Evolutionary conservation across 2,888 invertebrate genomes (phyloP), one percentile per base, ranked within the genome.

Genomic region (Nezara viridula): DNA sequence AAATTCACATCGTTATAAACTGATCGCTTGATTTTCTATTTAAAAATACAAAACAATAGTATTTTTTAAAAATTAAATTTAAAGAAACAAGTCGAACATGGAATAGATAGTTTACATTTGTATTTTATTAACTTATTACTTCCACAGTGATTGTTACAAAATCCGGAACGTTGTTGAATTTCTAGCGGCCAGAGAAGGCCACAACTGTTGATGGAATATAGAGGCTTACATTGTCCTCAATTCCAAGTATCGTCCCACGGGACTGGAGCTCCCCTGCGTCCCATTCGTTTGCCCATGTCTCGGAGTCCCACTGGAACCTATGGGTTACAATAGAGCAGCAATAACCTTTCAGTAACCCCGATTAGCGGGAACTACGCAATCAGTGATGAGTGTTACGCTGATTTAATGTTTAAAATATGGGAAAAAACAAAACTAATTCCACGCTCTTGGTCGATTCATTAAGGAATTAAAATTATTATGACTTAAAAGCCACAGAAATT

Each of bases 161-260:
- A 73, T 73, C 37, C 37, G 1, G 32, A 7, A 73, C 7, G 3
- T 37, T 73, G 66, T 7, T 73, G 37, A 73, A 37, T 19, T 73
- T 73, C 21, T 73, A 73, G 19, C 66, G 16, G 37, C 19, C 37
- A 9, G 32, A 73, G 66, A 37, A 37, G 16, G 3, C 19, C 32
- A 37, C 66, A 73, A 73, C 32, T 37, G 66, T 73, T 32, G 66
- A 73, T 37, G 66, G 66, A 19, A 73, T n/a, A 73, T 19, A 27
- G 66, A 73, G 66, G 66, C 32, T 73, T 73, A 32, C 66, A 73
- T 73, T 73, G 66, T 37, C 19, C 66, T 37, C 66, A 73, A 73
- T 73, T 73, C 32, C 16, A 4, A 73, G 37, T 73, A 73, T 37
- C 5, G 6, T 73, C 66, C 66, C 66, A 7, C 7, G 66, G 66